Percentiles rank a stretch among this genome's conserved stretches.
Conservation (phyloP, 2,797 vertebrate genomes). For the Acanthurus tractus region DNA sequence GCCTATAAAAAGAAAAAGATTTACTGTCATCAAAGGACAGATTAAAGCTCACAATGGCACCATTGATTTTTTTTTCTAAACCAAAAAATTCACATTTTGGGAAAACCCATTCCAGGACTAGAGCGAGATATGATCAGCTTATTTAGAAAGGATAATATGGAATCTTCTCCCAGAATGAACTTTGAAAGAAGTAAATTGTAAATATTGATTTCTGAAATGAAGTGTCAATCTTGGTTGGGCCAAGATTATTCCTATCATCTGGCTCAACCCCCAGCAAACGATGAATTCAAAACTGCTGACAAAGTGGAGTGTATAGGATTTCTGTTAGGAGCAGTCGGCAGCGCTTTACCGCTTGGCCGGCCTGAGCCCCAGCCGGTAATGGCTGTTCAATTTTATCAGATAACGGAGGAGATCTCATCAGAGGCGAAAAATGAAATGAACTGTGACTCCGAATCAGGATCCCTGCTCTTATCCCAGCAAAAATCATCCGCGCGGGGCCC, state of each 20-base stretch:
- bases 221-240: constrained; percentile 99
- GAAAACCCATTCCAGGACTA: constrained; percentile 97
- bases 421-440: constrained; percentile 99
- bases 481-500: constrained; percentile 96
- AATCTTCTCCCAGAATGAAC: constrained; percentile 99
- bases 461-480: constrained; percentile 97
- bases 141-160: constrained; percentile 99
- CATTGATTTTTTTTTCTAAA: constrained; percentile 94
- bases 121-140: constrained; percentile 99
- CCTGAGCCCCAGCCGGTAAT: constrained; percentile 94
- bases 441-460: constrained; percentile 99
- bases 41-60: constrained; percentile 99
- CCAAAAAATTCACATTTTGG: constrained; percentile 99
- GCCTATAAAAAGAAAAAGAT: constrained; percentile 99
- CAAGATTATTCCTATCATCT: constrained; percentile 99
- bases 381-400: constrained; percentile 99
- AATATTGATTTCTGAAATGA: constrained; percentile 99
- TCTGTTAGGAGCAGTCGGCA: constrained; percentile 97
- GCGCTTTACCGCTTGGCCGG: constrained; percentile 92
- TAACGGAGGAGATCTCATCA: constrained; percentile 99
- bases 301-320: constrained; percentile 99
- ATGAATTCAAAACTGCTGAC: constrained; percentile 99
- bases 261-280: constrained; percentile 89
- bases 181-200: constrained; percentile 99
- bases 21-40: constrained; percentile 99